phyloP scores from a whole-genome alignment of 2,888 invertebrate genomes.

The Listrodromus nycthemerus region DNA sequence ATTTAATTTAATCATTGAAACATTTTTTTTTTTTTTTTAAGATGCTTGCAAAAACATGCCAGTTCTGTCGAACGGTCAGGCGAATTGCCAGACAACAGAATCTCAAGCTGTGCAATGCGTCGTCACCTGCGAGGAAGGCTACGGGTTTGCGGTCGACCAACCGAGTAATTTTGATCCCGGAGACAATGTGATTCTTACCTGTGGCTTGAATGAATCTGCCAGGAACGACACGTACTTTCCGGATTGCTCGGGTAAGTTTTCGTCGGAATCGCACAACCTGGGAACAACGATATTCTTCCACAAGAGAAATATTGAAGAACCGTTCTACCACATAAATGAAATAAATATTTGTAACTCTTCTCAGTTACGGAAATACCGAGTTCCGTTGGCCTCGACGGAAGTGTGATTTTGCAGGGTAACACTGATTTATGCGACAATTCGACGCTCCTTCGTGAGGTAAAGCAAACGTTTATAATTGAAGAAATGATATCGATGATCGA shows the following conservation, averaged over 20 bases:
- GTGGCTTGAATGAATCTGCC: constrained; percentile 66
- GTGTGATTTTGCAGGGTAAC: constrained; percentile 83
- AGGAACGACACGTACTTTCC: constrained; percentile 81
- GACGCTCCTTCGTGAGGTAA: constrained; percentile 82
- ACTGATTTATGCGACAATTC: constrained; percentile 84
- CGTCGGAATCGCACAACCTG: not conserved
- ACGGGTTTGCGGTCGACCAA: constrained; percentile 86
- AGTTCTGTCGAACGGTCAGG: constrained; percentile 85
- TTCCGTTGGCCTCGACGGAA: constrained; percentile 85
- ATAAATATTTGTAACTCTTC: constrained; percentile 30
- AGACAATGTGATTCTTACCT: constrained; percentile 77
- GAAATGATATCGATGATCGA: not conserved
- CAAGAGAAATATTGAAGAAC: not conserved
- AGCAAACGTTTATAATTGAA: constrained; percentile 39
- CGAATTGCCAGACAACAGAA: constrained; percentile 84
- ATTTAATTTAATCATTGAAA: not conserved
- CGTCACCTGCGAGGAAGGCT: constrained; percentile 87
- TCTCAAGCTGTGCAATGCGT: constrained; percentile 85
- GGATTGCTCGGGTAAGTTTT: constrained; percentile 86
- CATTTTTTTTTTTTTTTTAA: constrained; percentile 59
- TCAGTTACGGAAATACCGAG: constrained; percentile 85
- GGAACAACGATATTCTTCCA: not conserved
- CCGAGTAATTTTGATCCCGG: constrained; percentile 66
- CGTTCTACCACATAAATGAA: not conserved
- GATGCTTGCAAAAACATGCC: constrained; percentile 84